Evolutionary conservation across 2,113 vertebrate species (phyloP).

Genomic region (Brienomyrus longianalis): DNA sequence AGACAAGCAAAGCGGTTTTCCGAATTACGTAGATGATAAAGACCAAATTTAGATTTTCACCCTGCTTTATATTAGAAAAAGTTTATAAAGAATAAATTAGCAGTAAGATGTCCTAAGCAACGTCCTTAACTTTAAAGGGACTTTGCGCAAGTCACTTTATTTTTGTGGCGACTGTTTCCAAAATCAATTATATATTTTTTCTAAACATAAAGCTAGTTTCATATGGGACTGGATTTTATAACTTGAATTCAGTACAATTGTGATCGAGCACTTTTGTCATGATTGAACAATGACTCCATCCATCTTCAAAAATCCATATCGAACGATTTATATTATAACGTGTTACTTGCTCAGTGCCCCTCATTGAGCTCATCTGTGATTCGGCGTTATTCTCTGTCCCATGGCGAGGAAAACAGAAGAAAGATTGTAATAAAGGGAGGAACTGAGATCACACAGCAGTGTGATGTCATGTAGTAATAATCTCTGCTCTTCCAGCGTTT

Average conservation of each 20-base stretch:
- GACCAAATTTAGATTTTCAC: background rate
- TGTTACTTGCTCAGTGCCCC: background rate
- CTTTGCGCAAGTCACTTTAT: background rate
- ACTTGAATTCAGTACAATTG: background rate
- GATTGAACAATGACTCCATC: background rate
- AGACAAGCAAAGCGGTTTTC: background rate
- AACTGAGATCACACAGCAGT: background rate
- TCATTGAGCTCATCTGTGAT: background rate
- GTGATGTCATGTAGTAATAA: background rate
- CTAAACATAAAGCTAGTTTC: background rate
- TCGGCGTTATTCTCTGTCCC: background rate
- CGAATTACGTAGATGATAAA: background rate
- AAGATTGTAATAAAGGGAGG: background rate
- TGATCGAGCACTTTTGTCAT: background rate
- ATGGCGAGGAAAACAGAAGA: background rate
- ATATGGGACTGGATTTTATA: background rate
- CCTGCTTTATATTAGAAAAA: background rate
- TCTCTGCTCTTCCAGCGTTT: background rate
- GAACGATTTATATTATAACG: background rate
- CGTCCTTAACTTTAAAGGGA: background rate
- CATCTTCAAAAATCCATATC: background rate
- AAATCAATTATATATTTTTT: background rate
- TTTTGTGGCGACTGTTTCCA: background rate
- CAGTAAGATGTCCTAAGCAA: background rate
- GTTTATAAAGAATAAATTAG: background rate